Base-by-base conservation (phyloP, 2,888 invertebrate genomes). In the Aproaerema taeniolella region DNA sequence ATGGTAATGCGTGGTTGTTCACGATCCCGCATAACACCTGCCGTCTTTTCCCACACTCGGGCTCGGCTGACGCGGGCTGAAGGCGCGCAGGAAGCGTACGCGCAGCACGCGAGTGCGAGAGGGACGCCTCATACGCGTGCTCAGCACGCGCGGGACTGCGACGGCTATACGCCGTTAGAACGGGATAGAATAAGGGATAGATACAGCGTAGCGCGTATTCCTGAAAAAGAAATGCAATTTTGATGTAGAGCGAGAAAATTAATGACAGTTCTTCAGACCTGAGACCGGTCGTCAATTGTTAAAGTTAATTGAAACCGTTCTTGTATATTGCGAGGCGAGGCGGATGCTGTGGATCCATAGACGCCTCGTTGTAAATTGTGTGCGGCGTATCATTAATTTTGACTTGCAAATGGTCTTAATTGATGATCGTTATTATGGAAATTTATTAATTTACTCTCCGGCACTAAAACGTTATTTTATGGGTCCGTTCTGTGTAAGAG, bases 21-120 rank as follows among this genome's bases (percentile, higher is more conserved):
- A 85, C 88, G 87, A 87, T 86, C 83, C 78, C 83, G 85, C 88
- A 81, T 81, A 86, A 78, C 89, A 88, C 88, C 88, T 88, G 88
- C 88, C 87, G 81, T 80, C 73, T 85, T 87, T 88, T 88, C 88
- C 88, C 88, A 88, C 88, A 87, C 77, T 87, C 82, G 70, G 61
- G 73, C 71, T 66, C 60, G 55, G 52, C 20, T 37, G 37, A 26
- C 37, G 43, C 37, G 62, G 30, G 30, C 65, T 62, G 57, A 55
- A 67, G 72, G 72, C 78, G 74, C 75, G 78, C 79, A 81, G 77
- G 80, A 79, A 78, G 80, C 67, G 71, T 30, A 25, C 29, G 41
- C 52, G 55, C 45, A 15, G 36, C 43, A 15, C 54, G 67, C 63
- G 78, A 59, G 78, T 66, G 74, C 64, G 72, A 75, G 71, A 56